A percentile compares a stretch with the other conserved stretches of the same genome.
Evolutionary conservation across 2,797 vertebrate species (phyloP).

Genomic region (Leptodactylus fallax): DNA sequence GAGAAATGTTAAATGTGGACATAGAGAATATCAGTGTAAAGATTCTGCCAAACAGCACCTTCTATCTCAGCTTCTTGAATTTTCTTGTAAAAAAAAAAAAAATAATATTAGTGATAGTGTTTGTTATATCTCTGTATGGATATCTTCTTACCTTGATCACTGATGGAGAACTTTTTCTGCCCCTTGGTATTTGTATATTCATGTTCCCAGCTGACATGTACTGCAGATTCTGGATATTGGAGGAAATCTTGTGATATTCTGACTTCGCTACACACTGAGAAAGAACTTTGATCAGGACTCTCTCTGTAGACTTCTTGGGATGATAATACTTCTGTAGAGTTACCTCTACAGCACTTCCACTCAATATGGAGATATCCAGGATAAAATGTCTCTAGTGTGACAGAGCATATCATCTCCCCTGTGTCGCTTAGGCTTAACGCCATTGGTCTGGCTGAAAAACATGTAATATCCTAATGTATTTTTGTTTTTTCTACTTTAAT

Average conservation of each 20-base stretch:
- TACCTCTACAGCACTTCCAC: neutral
- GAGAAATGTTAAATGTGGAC: neutral
- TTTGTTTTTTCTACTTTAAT: too few species aligned
- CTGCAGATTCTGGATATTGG: neutral
- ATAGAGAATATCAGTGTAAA: neutral
- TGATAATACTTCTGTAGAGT: neutral
- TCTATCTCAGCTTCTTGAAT: neutral
- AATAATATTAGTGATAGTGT: too few species aligned
- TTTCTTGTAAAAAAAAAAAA: neutral
- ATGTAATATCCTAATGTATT: neutral
- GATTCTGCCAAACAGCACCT: neutral
- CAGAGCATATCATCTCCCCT: neutral
- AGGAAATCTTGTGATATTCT: neutral
- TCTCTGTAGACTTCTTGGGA: neutral
- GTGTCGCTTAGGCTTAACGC: neutral
- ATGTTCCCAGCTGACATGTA: slow-evolving; percentile 1
- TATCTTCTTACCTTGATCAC: slow-evolving; percentile 14
- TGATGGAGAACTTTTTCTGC: neutral
- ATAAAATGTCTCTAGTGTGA: slow-evolving; percentile 11
- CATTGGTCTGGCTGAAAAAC: neutral
- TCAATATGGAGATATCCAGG: slow-evolving; percentile 17
- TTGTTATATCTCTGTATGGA: neutral
- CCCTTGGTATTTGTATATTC: slow-evolving; percentile 13
- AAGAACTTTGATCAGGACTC: neutral
- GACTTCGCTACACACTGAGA: slow-evolving; percentile 4